Percentiles rank a stretch among this genome's conserved stretches.
phyloP scores from a whole-genome alignment of 2,888 invertebrate species.

The Aphodius granarius region DNA sequence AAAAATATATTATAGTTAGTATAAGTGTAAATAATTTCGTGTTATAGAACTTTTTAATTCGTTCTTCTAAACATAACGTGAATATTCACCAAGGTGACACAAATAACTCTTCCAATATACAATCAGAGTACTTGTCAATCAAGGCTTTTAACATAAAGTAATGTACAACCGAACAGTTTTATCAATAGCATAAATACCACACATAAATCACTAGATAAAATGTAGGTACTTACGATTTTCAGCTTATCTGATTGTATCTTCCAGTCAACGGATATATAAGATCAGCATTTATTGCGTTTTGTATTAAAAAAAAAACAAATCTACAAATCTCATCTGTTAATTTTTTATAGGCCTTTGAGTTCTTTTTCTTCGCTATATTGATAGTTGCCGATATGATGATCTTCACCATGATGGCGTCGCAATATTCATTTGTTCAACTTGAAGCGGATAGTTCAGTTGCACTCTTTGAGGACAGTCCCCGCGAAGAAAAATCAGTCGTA shows the following conservation, averaged over 20 bases:
- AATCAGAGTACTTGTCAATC: background rate
- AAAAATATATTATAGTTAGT: no score
- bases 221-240: background rate
- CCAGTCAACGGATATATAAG: background rate
- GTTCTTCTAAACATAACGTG: no score
- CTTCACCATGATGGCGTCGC: conserved; percentile 60
- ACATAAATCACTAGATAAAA: background rate
- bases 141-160: background rate
- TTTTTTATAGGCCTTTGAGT: conserved; percentile 65
- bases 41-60: no score
- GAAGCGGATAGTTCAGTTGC: conserved; percentile 49
- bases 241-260: background rate
- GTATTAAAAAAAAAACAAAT: background rate
- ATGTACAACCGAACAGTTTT: background rate
- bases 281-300: background rate
- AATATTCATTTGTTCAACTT: conserved; percentile 53
- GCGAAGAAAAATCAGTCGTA: background rate
- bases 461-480: conserved; percentile 29
- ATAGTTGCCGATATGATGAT: conserved; percentile 69
- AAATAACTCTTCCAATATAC: background rate
- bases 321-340: background rate
- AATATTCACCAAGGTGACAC: no score
- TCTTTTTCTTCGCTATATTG: conserved; percentile 72
- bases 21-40: no score
- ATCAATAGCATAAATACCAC: background rate